Evolutionary conservation across 2,888 invertebrate species (phyloP).

Genomic region (Nephrotoma guestfalica): DNA sequence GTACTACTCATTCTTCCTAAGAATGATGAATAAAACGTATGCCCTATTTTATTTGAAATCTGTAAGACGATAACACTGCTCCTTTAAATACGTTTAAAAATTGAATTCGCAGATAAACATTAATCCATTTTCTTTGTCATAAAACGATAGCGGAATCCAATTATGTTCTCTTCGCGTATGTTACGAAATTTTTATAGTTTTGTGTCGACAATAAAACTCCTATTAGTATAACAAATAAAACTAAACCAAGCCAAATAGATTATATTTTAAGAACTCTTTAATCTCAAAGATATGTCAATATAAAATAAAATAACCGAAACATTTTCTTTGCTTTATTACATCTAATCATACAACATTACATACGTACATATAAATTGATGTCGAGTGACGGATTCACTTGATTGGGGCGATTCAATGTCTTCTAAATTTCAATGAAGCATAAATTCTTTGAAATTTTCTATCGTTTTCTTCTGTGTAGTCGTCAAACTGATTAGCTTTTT

Average conservation of each 20-base stretch:
- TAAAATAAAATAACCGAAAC: background rate
- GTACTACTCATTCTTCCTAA: too few species aligned
- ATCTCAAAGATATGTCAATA: background rate
- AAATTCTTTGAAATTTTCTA: background rate
- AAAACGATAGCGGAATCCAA: background rate
- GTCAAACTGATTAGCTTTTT: background rate
- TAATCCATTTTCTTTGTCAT: background rate
- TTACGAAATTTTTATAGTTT: background rate
- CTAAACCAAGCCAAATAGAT: background rate
- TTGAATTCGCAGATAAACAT: background rate
- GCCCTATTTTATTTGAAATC: too few species aligned
- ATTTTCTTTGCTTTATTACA: background rate
- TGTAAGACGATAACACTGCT: too few species aligned
- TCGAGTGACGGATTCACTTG: background rate
- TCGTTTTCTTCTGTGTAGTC: background rate
- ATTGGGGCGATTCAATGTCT: background rate
- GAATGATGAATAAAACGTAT: too few species aligned
- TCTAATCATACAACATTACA: background rate
- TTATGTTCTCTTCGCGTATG: background rate
- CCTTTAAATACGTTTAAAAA: background rate
- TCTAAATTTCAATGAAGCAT: background rate
- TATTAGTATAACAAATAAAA: background rate
- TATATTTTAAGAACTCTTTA: background rate
- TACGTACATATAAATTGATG: background rate
- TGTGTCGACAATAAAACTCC: background rate